These are phyloP conservation scores for Saturnia japonica DNA, from an alignment of 2,888 invertebrate genomes.

Conservation along the genomic window DNA sequence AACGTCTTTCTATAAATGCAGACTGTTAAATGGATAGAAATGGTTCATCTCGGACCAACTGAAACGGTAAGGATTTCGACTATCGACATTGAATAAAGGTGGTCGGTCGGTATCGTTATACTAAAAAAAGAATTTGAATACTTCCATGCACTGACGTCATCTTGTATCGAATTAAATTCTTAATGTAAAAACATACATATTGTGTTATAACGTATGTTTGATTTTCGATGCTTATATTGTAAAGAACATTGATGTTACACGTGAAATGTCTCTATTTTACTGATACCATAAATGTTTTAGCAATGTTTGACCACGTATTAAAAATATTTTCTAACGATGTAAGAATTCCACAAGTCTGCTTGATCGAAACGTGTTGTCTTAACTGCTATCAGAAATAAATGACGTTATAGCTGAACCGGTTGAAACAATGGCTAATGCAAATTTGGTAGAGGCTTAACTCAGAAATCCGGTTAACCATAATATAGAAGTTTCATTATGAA, in stretches of 20 bases:
- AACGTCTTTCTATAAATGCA: slow-evolving; percentile 59
- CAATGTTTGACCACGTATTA: background rate
- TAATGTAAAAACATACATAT: background rate
- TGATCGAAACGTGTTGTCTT: slow-evolving; percentile 13
- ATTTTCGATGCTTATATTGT: background rate
- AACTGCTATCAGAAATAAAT: slow-evolving; percentile 3
- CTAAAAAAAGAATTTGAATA: slow-evolving; percentile 21
- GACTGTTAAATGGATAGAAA: slow-evolving; percentile 77
- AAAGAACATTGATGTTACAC: background rate
- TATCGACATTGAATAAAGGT: slow-evolving; percentile 69
- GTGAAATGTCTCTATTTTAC: background rate
- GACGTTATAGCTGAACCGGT: background rate
- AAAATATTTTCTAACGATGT: background rate
- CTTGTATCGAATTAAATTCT: too few relatives aligned
- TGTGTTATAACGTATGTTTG: background rate
- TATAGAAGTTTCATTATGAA: background rate
- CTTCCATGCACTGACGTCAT: slow-evolving; percentile 20
- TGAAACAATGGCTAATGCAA: background rate
- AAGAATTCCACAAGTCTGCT: slow-evolving; percentile 1
- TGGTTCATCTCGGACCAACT: slow-evolving; percentile 69
- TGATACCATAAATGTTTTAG: background rate
- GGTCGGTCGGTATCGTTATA: slow-evolving; percentile 43
- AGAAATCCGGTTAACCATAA: background rate
- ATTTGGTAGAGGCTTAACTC: background rate
- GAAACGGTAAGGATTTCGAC: slow-evolving; percentile 56